phyloP scores from a whole-genome alignment of 1,140 invertebrate species.

The Ladona fulva region DNA sequence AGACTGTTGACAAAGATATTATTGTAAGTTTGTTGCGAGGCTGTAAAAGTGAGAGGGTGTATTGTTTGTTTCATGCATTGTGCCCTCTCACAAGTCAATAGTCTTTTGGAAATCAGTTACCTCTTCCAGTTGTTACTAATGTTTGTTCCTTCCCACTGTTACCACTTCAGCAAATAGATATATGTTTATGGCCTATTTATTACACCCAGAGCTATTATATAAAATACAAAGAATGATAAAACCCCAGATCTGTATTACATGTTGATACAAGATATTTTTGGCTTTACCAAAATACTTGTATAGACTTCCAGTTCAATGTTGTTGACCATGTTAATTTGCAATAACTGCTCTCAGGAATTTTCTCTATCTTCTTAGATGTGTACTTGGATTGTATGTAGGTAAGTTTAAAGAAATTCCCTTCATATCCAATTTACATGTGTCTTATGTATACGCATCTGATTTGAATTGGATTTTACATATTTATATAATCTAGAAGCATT shows the following conservation, averaged over 20 bases:
- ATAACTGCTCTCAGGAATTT: not conserved
- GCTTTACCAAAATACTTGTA: conserved; percentile 5
- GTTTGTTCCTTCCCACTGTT: not conserved
- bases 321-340: conserved; percentile 9
- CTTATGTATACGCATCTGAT: not conserved
- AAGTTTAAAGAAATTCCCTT: not conserved
- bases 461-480: not conserved
- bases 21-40: not conserved
- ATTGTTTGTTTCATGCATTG: not conserved
- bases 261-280: conserved; percentile 2
- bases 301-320: not conserved
- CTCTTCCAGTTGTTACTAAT: conserved; percentile 5
- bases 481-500: not conserved
- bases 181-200: conserved; percentile 9
- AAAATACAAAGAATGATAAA: not conserved
- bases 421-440: not conserved
- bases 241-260: not conserved
- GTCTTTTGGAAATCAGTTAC: not conserved
- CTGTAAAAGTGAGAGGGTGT: not conserved
- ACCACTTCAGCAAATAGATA: not conserved
- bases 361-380: not conserved
- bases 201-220: not conserved
- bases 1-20: not conserved
- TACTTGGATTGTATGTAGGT: not conserved
- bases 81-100: not conserved